A percentile compares a stretch with the other conserved stretches of the same genome.
Conservation (phyloP, 2,113 vertebrate species). For the Bufo gargarizans region DNA sequence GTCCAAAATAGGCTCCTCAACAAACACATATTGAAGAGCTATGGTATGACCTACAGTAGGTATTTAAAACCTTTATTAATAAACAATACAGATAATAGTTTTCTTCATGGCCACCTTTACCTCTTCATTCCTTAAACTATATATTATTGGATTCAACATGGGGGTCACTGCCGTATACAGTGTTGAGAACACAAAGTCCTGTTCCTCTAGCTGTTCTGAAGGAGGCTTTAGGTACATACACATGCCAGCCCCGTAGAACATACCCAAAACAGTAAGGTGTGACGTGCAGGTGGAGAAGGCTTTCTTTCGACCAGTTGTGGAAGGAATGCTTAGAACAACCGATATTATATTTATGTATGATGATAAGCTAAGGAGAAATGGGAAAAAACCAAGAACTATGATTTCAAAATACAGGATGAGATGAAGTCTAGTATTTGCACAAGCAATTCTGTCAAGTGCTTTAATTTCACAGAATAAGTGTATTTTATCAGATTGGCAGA, state of each 20-base stretch:
- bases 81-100: too few relatives aligned
- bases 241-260: slow-evolving; percentile 8
- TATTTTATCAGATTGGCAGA: slow-evolving; percentile 34
- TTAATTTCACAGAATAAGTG: slow-evolving; percentile 36
- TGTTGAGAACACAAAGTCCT: slow-evolving; percentile 11
- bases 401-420: slow-evolving; percentile 17
- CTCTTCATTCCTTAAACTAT: slow-evolving; percentile 17
- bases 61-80: too few relatives aligned
- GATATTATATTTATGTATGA: slow-evolving; percentile 38
- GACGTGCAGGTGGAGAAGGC: slow-evolving; percentile 36
- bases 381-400: background rate
- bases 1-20: too few relatives aligned
- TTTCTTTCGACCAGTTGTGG: slow-evolving; percentile 13
- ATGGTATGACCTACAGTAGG: too few relatives aligned
- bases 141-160: slow-evolving; percentile 22
- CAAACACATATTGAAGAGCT: too few relatives aligned
- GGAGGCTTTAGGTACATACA: slow-evolving; percentile 30
- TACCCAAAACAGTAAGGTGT: background rate
- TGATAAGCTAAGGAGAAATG: slow-evolving; percentile 14
- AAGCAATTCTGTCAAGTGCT: slow-evolving; percentile 1
- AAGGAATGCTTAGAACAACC: background rate
- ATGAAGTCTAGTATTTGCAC: background rate
- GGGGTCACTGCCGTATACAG: background rate
- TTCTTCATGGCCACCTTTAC: too few relatives aligned
- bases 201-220: background rate